Conservation (phyloP, 2,888 invertebrate genomes). For the Aricia artaxerxes region DNA sequence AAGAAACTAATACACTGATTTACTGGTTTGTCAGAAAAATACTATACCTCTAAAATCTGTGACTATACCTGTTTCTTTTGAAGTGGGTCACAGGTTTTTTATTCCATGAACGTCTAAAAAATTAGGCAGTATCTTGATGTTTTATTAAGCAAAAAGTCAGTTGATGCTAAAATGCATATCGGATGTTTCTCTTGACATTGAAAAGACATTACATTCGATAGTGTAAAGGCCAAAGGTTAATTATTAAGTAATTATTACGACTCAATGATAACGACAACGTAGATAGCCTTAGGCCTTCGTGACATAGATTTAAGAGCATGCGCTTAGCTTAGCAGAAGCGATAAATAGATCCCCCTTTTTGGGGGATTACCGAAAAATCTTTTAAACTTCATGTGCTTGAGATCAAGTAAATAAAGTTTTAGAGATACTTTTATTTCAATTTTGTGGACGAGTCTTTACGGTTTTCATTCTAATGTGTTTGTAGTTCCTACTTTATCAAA, state of each 20-base stretch:
- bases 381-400: not conserved
- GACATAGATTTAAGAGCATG: not conserved
- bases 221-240: not conserved
- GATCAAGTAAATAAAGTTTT: not conserved
- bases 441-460: not conserved
- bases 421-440: not conserved
- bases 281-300: conserved; percentile 12
- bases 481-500: not conserved
- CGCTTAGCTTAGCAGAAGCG: not conserved
- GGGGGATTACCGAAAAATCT: not conserved
- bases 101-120: not conserved
- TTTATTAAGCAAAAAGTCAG: not conserved
- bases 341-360: not conserved
- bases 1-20: not conserved
- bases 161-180: not conserved
- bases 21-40: not conserved
- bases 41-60: not conserved
- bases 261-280: not conserved
- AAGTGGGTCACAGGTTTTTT: not conserved
- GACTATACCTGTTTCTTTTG: not conserved
- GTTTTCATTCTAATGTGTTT: not conserved
- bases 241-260: conserved; percentile 22
- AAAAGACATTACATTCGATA: conserved; percentile 20
- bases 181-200: conserved; percentile 15
- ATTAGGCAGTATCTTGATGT: not conserved